These are phyloP conservation scores for Larimichthys crocea DNA, from an alignment of 2,113 vertebrate genomes.

Conservation along the genomic window DNA sequence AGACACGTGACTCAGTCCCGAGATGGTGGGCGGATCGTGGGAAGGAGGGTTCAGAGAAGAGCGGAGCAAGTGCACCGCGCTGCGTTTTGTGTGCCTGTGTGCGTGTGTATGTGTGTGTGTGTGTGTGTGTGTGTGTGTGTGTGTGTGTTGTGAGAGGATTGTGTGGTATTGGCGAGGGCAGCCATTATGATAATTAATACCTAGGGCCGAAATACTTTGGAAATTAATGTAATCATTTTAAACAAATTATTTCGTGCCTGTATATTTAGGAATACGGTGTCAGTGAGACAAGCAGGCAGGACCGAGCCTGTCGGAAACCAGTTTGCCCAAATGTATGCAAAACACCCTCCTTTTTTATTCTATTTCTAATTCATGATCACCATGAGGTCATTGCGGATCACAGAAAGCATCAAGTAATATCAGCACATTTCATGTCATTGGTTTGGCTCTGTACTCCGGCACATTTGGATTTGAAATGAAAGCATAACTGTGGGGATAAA, in stretches of 20 bases:
- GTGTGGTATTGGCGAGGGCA: conserved; percentile 39
- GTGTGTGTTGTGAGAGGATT: conserved; percentile 24
- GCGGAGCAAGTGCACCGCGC: conserved; percentile 73
- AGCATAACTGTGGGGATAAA: background rate
- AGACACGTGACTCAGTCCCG: conserved; percentile 80
- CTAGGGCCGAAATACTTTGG: conserved; percentile 33
- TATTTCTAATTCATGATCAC: background rate
- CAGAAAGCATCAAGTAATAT: background rate
- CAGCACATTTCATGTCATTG: background rate
- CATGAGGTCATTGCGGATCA: background rate
- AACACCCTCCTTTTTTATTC: background rate
- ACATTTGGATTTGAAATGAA: background rate
- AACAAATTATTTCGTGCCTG: conserved; percentile 26
- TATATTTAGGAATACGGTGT: background rate
- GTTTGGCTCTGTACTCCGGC: background rate
- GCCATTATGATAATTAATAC: conserved; percentile 68
- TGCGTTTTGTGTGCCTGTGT: conserved; percentile 24
- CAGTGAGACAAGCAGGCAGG: conserved; percentile 5
- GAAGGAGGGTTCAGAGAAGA: conserved; percentile 72
- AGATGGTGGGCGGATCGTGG: conserved; percentile 79
- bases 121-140: conserved; percentile 15
- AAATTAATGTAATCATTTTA: conserved; percentile 52
- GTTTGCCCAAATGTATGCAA: conserved; percentile 14
- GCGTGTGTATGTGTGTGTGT: conserved; percentile 19
- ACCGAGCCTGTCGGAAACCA: background rate